Evolutionary conservation across 2,113 vertebrate genomes (phyloP).

Genomic region (Phylloscopus trochiloides): DNA sequence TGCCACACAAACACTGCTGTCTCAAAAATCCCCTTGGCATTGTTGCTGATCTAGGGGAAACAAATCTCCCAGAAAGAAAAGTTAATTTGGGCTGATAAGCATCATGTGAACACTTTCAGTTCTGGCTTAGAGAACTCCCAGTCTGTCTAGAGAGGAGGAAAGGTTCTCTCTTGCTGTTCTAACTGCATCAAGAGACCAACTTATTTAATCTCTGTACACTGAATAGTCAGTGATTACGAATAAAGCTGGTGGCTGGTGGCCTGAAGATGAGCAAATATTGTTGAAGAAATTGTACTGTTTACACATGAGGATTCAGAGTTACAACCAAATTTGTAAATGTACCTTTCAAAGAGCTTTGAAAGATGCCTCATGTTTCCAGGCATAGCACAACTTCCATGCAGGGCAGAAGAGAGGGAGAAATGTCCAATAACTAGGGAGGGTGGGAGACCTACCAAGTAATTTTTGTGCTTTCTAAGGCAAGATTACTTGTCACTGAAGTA

Average conservation of each 20-base stretch:
- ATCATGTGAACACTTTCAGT: background rate
- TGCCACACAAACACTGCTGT: background rate
- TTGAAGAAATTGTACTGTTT: background rate
- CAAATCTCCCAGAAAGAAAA: background rate
- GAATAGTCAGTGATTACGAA: background rate
- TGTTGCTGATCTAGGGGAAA: background rate
- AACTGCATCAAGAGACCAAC: fast-evolving
- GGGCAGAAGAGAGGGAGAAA: background rate
- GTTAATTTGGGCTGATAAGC: background rate
- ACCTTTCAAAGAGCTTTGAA: background rate
- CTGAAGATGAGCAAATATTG: background rate
- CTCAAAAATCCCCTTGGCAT: background rate
- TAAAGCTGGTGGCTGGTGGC: too few relatives aligned
- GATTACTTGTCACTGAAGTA: background rate
- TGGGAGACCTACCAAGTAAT: background rate
- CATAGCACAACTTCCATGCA: background rate
- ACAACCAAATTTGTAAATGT: background rate
- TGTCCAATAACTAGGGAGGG: background rate
- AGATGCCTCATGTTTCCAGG: background rate
- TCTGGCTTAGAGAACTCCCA: background rate
- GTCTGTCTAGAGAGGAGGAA: background rate
- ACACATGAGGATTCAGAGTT: background rate
- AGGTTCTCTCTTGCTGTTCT: background rate
- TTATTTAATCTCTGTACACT: background rate
- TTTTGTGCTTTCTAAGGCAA: background rate